A percentile compares a stretch with the other conserved stretches of the same genome.
These are phyloP conservation scores for Styela plicata DNA, from an alignment of 23 tunicate species.

Conservation along the genomic window DNA sequence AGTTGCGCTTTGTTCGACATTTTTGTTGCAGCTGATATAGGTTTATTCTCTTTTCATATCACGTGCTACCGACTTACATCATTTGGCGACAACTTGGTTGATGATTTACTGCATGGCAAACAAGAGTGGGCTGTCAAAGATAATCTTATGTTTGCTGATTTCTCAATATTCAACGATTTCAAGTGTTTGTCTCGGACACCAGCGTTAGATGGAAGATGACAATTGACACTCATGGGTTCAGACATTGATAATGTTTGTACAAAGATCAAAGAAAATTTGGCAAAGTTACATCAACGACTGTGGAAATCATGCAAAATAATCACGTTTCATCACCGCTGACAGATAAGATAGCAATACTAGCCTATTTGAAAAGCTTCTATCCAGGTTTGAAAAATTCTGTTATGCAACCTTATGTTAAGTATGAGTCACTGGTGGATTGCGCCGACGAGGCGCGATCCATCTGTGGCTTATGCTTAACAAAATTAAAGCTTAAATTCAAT, in stretches of 20 bases:
- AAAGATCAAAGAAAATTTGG: neutral
- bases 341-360: neutral
- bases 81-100: neutral
- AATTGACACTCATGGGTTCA: neutral
- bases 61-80: neutral
- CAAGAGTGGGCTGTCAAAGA: slow-evolving; percentile 6
- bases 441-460: no score
- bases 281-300: neutral
- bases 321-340: neutral
- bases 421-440: no score
- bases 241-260: neutral
- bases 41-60: no score
- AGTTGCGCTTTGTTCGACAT: no score
- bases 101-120: slow-evolving; percentile 2
- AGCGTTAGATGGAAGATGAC: neutral
- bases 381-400: no score
- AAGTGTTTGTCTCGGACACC: neutral
- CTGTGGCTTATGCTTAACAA: no score
- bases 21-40: no score
- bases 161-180: slow-evolving; percentile 7
- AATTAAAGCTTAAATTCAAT: no score
- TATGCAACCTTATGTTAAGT: no score
- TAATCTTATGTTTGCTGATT: slow-evolving; percentile 4
- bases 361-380: no score
- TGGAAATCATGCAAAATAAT: neutral